Evolutionary conservation across 2,797 vertebrate genomes (phyloP).

Genomic region (Odontamblyopus rebecca): DNA sequence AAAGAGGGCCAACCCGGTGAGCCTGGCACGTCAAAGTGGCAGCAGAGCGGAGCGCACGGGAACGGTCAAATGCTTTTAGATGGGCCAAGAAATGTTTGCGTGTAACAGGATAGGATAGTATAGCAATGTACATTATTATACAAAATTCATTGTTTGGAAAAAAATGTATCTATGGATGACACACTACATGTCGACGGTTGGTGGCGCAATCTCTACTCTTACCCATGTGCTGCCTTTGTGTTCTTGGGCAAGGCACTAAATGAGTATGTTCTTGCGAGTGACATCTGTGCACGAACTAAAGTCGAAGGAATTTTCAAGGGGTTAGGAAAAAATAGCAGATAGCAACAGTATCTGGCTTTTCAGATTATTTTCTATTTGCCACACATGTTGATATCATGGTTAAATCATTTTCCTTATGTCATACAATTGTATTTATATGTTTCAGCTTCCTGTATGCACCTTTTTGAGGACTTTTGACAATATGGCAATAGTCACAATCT

Average conservation of each 20-base stretch:
- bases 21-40: conserved; percentile 14
- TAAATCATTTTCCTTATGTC: no score
- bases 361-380: no score
- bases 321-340: no score
- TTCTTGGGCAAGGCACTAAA: neutral
- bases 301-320: no score
- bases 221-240: neutral
- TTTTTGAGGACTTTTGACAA: no score
- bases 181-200: neutral
- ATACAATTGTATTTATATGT: no score
- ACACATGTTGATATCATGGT: no score
- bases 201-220: neutral
- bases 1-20: conserved; percentile 36
- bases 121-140: neutral
- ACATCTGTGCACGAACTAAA: no score
- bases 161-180: neutral
- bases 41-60: neutral
- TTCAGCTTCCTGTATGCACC: no score
- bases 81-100: neutral
- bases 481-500: no score
- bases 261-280: neutral
- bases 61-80: neutral
- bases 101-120: neutral
- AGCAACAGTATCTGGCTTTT: no score
- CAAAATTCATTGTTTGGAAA: neutral